Evolutionary conservation across 2,113 vertebrate species (phyloP).

Genomic region (Urocitellus parryii): DNA sequence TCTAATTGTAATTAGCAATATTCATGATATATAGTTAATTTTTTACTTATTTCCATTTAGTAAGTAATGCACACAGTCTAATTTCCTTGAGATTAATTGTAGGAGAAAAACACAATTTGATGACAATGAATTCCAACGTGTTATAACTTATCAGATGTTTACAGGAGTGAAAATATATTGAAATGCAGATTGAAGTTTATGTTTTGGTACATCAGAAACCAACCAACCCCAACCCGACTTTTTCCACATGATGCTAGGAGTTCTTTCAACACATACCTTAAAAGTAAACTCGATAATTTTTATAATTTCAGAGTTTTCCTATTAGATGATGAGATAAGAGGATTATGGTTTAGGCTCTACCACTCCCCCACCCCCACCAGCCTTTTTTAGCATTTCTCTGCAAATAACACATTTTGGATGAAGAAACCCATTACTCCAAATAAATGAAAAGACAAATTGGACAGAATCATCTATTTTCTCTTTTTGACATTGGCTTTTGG

Average conservation of each 20-base stretch:
- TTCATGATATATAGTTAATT: conserved; percentile 38
- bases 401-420: conserved; percentile 40
- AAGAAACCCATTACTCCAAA: conserved; percentile 55
- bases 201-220: neutral
- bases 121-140: conserved; percentile 59
- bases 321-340: conserved; percentile 44
- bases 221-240: neutral
- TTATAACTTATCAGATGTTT: neutral
- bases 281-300: conserved; percentile 57
- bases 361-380: neutral
- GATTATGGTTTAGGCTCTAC: neutral
- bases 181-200: conserved; percentile 35
- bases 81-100: conserved; percentile 73
- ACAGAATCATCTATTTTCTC: neutral
- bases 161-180: neutral
- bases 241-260: neutral
- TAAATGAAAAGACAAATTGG: conserved; percentile 52
- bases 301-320: conserved; percentile 59
- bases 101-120: conserved; percentile 59
- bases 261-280: neutral
- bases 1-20: conserved; percentile 60
- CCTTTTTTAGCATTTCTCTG: conserved; percentile 21
- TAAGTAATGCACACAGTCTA: conserved; percentile 57
- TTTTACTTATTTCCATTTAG: conserved; percentile 56
- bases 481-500: neutral